Evolutionary conservation across 2,113 vertebrate species (phyloP), one percentile per base, ranked within the genome.

Genomic region (Corythoichthys haematopterus): DNA sequence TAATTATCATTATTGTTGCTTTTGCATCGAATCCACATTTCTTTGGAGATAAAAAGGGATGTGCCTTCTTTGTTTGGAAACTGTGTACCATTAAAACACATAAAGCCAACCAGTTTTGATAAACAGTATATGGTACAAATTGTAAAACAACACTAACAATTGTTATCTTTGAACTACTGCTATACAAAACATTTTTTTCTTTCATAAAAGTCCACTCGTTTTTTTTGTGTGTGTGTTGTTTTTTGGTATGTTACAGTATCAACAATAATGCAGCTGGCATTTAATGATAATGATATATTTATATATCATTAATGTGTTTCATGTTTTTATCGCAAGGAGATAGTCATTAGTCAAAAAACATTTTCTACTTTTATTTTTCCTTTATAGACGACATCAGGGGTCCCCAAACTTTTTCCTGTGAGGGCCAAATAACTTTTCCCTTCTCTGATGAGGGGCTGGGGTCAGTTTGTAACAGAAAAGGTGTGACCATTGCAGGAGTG

Each of bases 31-130:
- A 78, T 85, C 53, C 76, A 71, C 82, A 84, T 85, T 84, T 87
- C 80, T 68, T 68, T 70, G 65, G 73, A 84, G 75, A 86, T 88
- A 71, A 87, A 87, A 89, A 77, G 70, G 84, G 81, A 74, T 55
- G 75, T 65, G 84, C 81, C 81, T 70, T 80, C 78, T 80, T 81
- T 76, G 78, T 67, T 48, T 68, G 72, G 84, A 82, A 83, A 84
- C 76, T 77, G 75, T 82, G 69, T 72, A 80, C 80, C 65, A 81
- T 77, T 78, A 77, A 28, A 82, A 68, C 45, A 67, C 75, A 79
- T 70, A 38, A 56, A 67, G 63, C 6, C 10, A 28, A 35, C 64
- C 57, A 58, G 69, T 72, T 65, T 60, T 28, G 10, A 10, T 76
- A 53, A 48, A 36, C 20, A 28, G 20, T 28, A 28, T 69, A 67